Evolutionary conservation across 2,888 invertebrate genomes (phyloP).

Genomic region (Drosophila macrothrix): DNA sequence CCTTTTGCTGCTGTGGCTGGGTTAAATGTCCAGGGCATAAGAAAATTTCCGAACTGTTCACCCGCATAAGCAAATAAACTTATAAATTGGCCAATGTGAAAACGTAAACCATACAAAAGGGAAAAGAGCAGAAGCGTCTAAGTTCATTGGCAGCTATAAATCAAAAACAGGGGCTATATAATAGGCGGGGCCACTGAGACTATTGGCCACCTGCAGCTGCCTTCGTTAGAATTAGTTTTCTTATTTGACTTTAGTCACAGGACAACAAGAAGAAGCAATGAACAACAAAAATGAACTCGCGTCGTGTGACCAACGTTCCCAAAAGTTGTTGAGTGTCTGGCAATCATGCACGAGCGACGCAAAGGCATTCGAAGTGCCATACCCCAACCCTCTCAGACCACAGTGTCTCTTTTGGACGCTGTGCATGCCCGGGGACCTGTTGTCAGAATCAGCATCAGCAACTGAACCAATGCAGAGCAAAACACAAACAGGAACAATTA

Average conservation of each 20-base stretch:
- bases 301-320: constrained; percentile 52
- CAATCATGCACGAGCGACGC: constrained; percentile 73
- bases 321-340: constrained; percentile 48
- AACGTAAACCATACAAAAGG: constrained; percentile 23
- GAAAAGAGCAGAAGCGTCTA: constrained; percentile 22
- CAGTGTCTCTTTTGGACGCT: not conserved
- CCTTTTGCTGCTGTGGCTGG: constrained; percentile 30
- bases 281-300: constrained; percentile 5
- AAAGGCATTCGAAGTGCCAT: constrained; percentile 49
- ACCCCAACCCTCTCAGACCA: not conserved
- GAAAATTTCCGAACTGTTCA: constrained; percentile 34
- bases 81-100: constrained; percentile 67
- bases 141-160: constrained; percentile 75
- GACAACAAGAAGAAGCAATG: constrained; percentile 18
- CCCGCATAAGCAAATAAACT: constrained; percentile 74
- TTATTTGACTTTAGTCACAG: constrained; percentile 70
- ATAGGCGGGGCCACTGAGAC: constrained; percentile 50
- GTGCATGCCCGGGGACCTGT: constrained; percentile 51
- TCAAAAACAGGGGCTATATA: constrained; percentile 70
- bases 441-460: constrained; percentile 37
- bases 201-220: constrained; percentile 49
- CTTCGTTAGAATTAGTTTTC: constrained; percentile 71
- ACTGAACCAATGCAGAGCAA: constrained; percentile 14
- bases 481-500: constrained; percentile 68
- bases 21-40: constrained; percentile 59